Evolutionary conservation across 23 tunicate species (phyloP), one percentile per base, ranked within the genome.

Genomic region (Clavelina lepadiformis): DNA sequence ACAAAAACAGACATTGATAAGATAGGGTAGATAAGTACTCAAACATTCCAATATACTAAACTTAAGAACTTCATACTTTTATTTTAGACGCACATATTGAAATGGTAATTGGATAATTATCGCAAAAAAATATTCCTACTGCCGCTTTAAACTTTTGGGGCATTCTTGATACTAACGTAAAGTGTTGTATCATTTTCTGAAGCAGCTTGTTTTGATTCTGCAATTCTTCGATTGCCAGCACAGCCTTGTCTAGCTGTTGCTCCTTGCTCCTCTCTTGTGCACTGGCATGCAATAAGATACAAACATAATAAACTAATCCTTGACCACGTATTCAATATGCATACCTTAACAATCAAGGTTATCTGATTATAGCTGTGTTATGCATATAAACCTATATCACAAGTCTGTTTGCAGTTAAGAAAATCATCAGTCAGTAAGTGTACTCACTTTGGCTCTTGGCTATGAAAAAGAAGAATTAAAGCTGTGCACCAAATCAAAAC

Each of bases 401-500:
- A 41, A 41, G 11, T 15, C 49, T 8, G 11, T 41, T 15, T 41
- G 13, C 15, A 8, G 49, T 41, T 41, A 8, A 41, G 49, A 8
- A 8, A 8, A 15, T 41, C 13, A 41, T 8, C 11, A 41, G 49
- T 15, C 11, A 41, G 15, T 15, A 41, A 8, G 15, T 41, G 15
- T 41, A 8, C 69, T 63, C 22, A 63, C 69, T 21, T 11, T 34
- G 69, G 8, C 37, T 28, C 6, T 37, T 63, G 69, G n/a, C 38
- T 63, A 28, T 63, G 50, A 21, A 63, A 63, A 34, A 63, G 22
- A 7, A 35, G n/a, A 3, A 63, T 36, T 28, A 63, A 63, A 21
- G 51, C 69, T 34, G 51, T 63, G 38, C 37, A 63, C 69, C 69
- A 63, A 36, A 63, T 63, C n/a, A 63, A 15, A 34, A 63, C 29